Evolutionary conservation across 2,113 vertebrate species (phyloP), one percentile per base, ranked within the genome.

Genomic region (Muntiacus muntjak): DNA sequence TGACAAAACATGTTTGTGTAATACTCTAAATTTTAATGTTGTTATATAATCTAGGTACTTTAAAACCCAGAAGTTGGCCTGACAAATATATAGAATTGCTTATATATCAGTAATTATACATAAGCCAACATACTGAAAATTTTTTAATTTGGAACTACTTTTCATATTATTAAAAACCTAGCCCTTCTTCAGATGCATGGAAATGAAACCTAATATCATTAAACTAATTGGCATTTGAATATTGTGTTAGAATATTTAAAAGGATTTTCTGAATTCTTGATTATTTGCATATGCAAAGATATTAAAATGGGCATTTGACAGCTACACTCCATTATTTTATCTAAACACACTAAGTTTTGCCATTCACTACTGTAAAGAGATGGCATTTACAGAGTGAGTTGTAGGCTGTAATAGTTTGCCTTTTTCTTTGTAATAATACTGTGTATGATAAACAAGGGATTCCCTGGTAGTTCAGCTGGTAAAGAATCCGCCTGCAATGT

Each of bases 381-480:
- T 40, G 36, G 55, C 17, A 30, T 92, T 91, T 94, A 60, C 60
- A 67, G n/a, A 60, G 7, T 50, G 43, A 76, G 43, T 87, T 60
- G 2, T 83, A 81, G 67, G n/a, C 23, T 82, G 23, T 13, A 94
- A n/a, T 67, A 79, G 54, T 92, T 92, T 89, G 33, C 28, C 33
- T 64, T 76, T 97, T 91, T 78, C 89, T 81, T 86, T 94, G 47
- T 95, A 92, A 86, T 92, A 64, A 55, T 76, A 74, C 67, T 17
- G 16, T 94, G 1, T 95, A 45, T 30, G n/a, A 45, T 92, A 88
- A 86, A 74, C 67, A 40, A 23, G 36, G 67, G 21, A 74, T 74
- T 74, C 19, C 67, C 19, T 74, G n/a, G n/a, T 74, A 74, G n/a
- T 36, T 74, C 67, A 74, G 67, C 67, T 74, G 19, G 10, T 74